A percentile compares a stretch with the other conserved stretches of the same genome.
These are phyloP conservation scores for Triplophysa yarkandensis DNA, from an alignment of 2,797 vertebrate genomes.

Conservation along the genomic window DNA sequence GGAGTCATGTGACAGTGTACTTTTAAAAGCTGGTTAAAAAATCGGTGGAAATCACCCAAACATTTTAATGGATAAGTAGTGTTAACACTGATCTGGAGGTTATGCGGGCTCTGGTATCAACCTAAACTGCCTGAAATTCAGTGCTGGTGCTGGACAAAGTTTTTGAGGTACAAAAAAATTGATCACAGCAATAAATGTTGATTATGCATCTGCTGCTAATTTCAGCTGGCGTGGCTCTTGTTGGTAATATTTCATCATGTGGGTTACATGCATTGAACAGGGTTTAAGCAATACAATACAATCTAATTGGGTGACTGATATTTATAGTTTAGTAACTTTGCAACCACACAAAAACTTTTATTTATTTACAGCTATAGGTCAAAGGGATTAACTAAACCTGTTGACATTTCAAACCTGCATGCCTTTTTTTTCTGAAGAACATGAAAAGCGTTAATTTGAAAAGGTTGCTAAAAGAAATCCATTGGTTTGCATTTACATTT, in stretches of 20 bases:
- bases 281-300: too few relatives aligned
- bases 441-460: too few relatives aligned
- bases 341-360: too few relatives aligned
- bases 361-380: too few relatives aligned
- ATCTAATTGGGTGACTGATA: too few relatives aligned
- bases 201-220: conserved; percentile 79
- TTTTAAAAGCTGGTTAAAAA: conserved; percentile 37
- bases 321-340: too few relatives aligned
- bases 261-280: background rate
- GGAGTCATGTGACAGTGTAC: background rate
- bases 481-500: too few relatives aligned
- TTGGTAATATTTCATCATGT: background rate
- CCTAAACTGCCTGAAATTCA: conserved; percentile 65
- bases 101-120: conserved; percentile 42
- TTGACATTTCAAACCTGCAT: too few relatives aligned
- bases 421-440: too few relatives aligned
- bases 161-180: conserved; percentile 51
- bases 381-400: too few relatives aligned
- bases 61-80: conserved; percentile 57
- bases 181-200: conserved; percentile 82
- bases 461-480: too few relatives aligned
- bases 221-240: conserved; percentile 12
- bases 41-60: conserved; percentile 27
- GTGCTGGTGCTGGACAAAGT: conserved; percentile 64
- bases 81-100: conserved; percentile 51